Conservation (phyloP, 2,888 invertebrate genomes). For the Lacanobia wlatinum region DNA sequence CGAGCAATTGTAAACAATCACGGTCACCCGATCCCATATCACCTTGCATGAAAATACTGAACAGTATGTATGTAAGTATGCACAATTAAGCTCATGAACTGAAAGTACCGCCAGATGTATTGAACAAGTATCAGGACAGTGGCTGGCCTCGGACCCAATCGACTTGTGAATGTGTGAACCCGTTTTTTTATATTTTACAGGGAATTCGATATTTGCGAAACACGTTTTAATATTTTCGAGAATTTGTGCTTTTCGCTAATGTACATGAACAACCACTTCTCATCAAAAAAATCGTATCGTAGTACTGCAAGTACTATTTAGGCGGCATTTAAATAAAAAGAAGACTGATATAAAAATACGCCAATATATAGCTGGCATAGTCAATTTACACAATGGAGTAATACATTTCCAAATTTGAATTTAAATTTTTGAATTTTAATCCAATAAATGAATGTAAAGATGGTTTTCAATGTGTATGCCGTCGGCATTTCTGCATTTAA, state of each 20-base stretch:
- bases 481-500: too few species aligned
- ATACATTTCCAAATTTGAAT: too few species aligned
- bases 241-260: not conserved
- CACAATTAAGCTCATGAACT: constrained; percentile 67
- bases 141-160: constrained; percentile 73
- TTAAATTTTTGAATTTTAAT: too few species aligned
- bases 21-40: constrained; percentile 70
- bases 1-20: constrained; percentile 75
- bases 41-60: constrained; percentile 72
- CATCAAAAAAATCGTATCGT: too few species aligned
- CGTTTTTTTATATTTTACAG: constrained; percentile 62
- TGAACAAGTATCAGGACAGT: constrained; percentile 68
- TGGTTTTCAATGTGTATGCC: too few species aligned
- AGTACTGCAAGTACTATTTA: too few species aligned
- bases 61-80: constrained; percentile 42
- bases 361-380: too few species aligned
- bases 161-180: constrained; percentile 69
- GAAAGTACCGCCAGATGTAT: constrained; percentile 74
- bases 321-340: too few species aligned
- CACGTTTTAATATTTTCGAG: not conserved
- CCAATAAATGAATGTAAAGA: too few species aligned
- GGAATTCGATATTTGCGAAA: constrained; percentile 52
- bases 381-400: too few species aligned
- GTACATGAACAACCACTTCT: too few species aligned
- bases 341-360: too few species aligned